These are phyloP conservation scores for Tachycineta bicolor DNA, from an alignment of 2,113 vertebrate genomes.

Conservation along the genomic window DNA sequence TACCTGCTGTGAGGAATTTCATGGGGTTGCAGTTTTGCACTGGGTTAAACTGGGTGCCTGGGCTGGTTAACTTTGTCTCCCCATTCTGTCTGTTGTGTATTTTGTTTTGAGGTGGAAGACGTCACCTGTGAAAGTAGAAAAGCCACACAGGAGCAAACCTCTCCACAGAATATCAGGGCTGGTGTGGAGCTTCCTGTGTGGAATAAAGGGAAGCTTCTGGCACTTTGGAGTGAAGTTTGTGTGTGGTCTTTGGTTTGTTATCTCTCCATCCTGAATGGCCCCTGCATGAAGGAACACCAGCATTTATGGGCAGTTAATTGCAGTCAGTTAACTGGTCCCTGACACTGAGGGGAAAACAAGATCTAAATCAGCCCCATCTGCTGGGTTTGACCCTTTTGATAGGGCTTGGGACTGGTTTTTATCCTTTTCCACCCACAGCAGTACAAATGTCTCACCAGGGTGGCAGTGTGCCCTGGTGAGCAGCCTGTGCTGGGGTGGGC, in stretches of 20 bases:
- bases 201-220: not conserved
- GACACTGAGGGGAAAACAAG: not conserved
- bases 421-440: not conserved
- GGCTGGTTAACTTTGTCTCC: not conserved
- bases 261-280: too few relatives aligned
- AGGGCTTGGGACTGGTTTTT: not conserved
- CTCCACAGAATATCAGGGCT: not conserved
- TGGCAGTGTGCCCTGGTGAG: not conserved
- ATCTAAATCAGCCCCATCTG: too few relatives aligned
- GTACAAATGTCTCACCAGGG: fast-evolving
- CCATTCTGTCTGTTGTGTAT: fast-evolving
- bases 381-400: not conserved
- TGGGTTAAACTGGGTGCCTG: not conserved
- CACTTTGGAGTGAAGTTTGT: not conserved
- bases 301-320: not conserved
- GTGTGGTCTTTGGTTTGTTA: not conserved
- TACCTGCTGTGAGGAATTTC: not conserved
- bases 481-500: not conserved
- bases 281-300: not conserved
- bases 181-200: not conserved
- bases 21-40: not conserved
- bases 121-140: not conserved
- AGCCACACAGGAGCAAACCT: not conserved
- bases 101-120: not conserved
- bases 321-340: not conserved